phyloP scores from a whole-genome alignment of 2,113 vertebrate genomes.

The Embiotoca jacksoni region DNA sequence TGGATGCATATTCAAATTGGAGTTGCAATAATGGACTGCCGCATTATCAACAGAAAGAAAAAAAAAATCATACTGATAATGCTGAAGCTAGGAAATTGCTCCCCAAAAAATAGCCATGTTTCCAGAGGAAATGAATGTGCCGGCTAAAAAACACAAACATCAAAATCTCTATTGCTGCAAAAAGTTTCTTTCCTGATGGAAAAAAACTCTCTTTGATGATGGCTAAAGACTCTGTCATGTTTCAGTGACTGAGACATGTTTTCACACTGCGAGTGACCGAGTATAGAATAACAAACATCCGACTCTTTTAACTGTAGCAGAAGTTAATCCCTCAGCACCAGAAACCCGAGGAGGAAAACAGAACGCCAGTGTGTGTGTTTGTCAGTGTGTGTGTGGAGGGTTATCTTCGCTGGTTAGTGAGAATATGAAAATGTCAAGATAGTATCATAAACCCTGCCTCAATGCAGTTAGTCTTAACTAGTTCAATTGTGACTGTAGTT shows the following conservation, averaged over 20 bases:
- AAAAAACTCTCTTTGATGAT: not conserved
- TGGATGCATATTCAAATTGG: no score
- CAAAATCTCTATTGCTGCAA: not conserved
- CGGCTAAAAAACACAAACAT: not conserved
- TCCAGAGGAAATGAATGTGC: not conserved
- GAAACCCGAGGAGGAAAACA: conserved; percentile 33
- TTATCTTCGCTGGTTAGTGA: not conserved
- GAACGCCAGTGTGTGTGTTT: conserved; percentile 23
- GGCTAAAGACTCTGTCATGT: conserved; percentile 8
- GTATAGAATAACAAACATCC: conserved; percentile 47
- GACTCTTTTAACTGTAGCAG: conserved; percentile 46
- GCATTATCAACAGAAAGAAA: no score
- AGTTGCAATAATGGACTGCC: no score
- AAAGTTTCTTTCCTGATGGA: not conserved
- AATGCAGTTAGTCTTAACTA: not conserved
- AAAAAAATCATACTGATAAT: no score
- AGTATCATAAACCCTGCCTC: no score
- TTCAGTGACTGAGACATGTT: conserved; percentile 29
- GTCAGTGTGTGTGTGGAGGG: conserved; percentile 5
- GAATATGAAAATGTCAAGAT: not conserved
- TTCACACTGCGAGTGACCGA: conserved; percentile 32
- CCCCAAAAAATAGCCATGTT: no score
- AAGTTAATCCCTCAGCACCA: conserved; percentile 27
- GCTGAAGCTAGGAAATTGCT: not conserved
- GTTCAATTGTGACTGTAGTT: not conserved